These are phyloP conservation scores for Malthinus flaveolus DNA, from an alignment of 2,888 invertebrate genomes.

Conservation along the genomic window DNA sequence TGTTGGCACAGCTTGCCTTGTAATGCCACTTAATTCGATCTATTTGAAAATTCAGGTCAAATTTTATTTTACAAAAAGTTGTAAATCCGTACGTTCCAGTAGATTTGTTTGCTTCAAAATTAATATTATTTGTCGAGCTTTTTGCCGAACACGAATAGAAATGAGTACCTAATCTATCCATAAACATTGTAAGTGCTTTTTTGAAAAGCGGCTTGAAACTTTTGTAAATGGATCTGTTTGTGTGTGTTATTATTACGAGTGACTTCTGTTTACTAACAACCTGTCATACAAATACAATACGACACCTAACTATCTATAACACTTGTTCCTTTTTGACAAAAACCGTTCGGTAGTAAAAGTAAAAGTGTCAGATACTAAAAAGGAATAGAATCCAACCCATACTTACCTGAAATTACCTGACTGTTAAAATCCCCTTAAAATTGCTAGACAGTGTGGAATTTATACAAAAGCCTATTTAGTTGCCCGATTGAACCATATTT, in stretches of 20 bases:
- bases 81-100: too few species aligned
- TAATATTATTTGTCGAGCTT: too few species aligned
- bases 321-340: conserved; percentile 17
- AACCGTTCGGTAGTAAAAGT: conserved; percentile 2
- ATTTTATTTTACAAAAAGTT: too few species aligned
- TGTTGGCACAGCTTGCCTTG: too few species aligned
- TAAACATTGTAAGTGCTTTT: conserved; percentile 11
- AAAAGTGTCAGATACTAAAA: not conserved
- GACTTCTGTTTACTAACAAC: conserved; percentile 28
- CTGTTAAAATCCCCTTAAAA: conserved; percentile 24
- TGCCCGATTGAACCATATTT: conserved; percentile 25
- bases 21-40: too few species aligned
- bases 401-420: conserved; percentile 29
- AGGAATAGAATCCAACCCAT: conserved; percentile 16
- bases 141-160: too few species aligned
- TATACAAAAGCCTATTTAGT: conserved; percentile 21
- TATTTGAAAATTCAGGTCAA: too few species aligned
- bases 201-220: conserved; percentile 10
- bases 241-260: not conserved
- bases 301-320: conserved; percentile 17
- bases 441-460: conserved; percentile 27
- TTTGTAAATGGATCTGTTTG: conserved; percentile 19
- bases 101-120: too few species aligned
- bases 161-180: too few species aligned
- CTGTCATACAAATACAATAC: conserved; percentile 16